Percentiles rank a stretch among this genome's conserved stretches.
These are phyloP conservation scores for Agrenia bidenticulata DNA, from an alignment of 2,888 invertebrate species.

Conservation along the genomic window DNA sequence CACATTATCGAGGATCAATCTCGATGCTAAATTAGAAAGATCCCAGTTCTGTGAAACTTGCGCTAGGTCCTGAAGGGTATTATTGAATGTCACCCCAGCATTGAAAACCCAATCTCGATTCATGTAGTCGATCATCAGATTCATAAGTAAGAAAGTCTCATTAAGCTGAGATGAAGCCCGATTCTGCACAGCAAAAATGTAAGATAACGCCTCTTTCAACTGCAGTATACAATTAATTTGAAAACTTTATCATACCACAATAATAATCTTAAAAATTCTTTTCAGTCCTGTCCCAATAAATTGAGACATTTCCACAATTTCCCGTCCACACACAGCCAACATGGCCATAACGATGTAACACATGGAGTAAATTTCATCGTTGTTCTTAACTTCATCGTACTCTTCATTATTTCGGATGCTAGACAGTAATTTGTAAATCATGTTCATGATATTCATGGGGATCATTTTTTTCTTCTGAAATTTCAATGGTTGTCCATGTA, in stretches of 20 bases:
- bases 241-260: slow-evolving; percentile 1
- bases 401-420: slow-evolving; percentile 14
- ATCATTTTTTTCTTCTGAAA: slow-evolving; percentile 29
- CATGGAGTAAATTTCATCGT: slow-evolving; percentile 47
- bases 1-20: slow-evolving; percentile 34
- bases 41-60: slow-evolving; percentile 45
- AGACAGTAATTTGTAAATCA: slow-evolving; percentile 30
- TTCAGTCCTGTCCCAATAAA: slow-evolving; percentile 32
- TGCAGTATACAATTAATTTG: neutral
- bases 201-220: slow-evolving; percentile 11
- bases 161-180: slow-evolving; percentile 21
- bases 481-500: slow-evolving; percentile 25
- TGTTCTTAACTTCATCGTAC: slow-evolving; percentile 19
- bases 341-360: slow-evolving; percentile 45
- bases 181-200: slow-evolving; percentile 22
- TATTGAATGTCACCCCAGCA: slow-evolving; percentile 1
- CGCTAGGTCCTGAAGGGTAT: slow-evolving; percentile 17
- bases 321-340: slow-evolving; percentile 39
- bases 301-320: slow-evolving; percentile 37
- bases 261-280: slow-evolving; percentile 28
- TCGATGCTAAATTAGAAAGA: slow-evolving; percentile 32
- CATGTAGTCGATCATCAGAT: slow-evolving; percentile 34
- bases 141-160: slow-evolving; percentile 36
- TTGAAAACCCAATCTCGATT: slow-evolving; percentile 38
- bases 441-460: slow-evolving; percentile 26